Evolutionary conservation across 2,113 vertebrate genomes (phyloP), one percentile per base, ranked within the genome.

Genomic region (Nycticorax nycticorax): DNA sequence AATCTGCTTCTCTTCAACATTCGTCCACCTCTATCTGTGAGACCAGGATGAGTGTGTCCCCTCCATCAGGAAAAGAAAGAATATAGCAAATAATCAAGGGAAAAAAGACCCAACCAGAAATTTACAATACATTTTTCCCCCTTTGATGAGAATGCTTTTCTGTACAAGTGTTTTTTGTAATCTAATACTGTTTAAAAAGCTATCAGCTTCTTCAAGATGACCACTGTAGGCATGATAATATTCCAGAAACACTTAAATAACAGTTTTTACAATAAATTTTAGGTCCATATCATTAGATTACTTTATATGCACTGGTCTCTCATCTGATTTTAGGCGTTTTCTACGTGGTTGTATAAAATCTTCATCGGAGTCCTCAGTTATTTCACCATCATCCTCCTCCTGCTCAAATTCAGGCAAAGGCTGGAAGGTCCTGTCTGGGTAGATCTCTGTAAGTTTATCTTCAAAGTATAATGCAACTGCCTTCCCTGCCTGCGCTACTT

Each of bases 401-500:
- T 98, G 98, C 85, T 99, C 99, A 63, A 98, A 97, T 71, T 99
- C 99, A 28, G 98, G 98, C 83, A 98, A 97, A 77, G 98, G 98
- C 32, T 99, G 99, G 98, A 99, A 99, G 98, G 95, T 99, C 98
- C 99, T 99, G 96, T 99, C 99, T 47, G 99, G 98, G 98, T 99
- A 99, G 89, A 99, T 98, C 98, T 98, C 98, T 98, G 97, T 97
- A 98, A 99, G 98, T 98, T 99, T 99, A 97, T 99, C 99, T 98
- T 99, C 99, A 97, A 99, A 99, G 98, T 98, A 99, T 91, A 99
- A 96, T 86, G 99, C 98, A 97, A 99, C 99, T 88, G 99, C 98
- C 97, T 99, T 99, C 92, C 99, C 99, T 76, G 99, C 99, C 98
- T 99, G 98, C 22, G 99, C 99, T 98, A 99, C 99, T 99, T 99